These are phyloP conservation scores for Tursiops truncatus DNA, from an alignment of 2,113 vertebrate genomes.

Conservation along the genomic window DNA sequence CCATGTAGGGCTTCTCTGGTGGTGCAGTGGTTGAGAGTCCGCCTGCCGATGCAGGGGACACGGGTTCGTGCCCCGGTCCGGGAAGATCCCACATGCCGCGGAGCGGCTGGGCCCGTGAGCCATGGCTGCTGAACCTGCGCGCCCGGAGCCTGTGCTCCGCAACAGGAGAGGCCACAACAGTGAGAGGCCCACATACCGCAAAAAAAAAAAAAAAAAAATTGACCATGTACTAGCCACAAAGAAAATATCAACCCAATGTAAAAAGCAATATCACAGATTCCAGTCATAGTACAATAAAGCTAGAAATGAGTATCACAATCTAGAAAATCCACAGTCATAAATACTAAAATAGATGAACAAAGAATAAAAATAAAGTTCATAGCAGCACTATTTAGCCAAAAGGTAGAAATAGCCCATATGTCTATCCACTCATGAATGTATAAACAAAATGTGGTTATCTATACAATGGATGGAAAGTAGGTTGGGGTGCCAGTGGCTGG, in stretches of 20 bases:
- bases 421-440: not conserved
- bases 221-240: not conserved
- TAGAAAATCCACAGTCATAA: not conserved
- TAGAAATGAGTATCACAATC: not conserved
- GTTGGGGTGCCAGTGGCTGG: not conserved
- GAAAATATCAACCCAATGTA: not conserved
- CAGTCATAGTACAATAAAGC: not conserved
- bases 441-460: not conserved
- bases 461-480: not conserved
- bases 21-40: too few species aligned
- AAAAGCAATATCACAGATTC: not conserved
- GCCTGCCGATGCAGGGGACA: accelerated
- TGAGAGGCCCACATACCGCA: too few species aligned
- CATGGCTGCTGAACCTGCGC: too few species aligned
- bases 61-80: too few species aligned
- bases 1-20: too few species aligned
- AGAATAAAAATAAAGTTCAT: not conserved
- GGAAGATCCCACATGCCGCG: too few species aligned
- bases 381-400: not conserved
- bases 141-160: too few species aligned
- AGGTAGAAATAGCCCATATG: not conserved
- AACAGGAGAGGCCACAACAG: too few species aligned
- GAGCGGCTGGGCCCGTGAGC: too few species aligned
- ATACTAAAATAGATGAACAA: not conserved
- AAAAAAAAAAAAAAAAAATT: not conserved